These are phyloP conservation scores for Heliconius eleuchia DNA, from an alignment of 1,140 invertebrate species.

Conservation along the genomic window DNA sequence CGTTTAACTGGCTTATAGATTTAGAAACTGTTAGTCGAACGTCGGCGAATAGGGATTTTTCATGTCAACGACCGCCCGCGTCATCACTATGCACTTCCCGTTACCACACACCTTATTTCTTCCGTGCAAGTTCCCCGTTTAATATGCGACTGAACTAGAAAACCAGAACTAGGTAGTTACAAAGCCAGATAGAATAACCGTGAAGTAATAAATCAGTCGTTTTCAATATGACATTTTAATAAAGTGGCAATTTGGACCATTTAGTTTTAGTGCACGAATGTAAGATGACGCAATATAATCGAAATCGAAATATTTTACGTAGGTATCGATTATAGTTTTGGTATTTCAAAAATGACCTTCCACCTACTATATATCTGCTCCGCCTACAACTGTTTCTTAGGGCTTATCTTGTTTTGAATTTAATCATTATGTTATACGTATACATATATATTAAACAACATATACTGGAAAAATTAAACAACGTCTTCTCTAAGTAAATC, in stretches of 20 bases:
- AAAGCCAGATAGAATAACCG: constrained; percentile 22
- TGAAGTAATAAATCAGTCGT: constrained; percentile 19
- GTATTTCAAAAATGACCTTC: constrained; percentile 11
- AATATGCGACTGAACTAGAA: constrained; percentile 25
- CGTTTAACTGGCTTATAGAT: constrained; percentile 6
- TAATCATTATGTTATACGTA: neutral
- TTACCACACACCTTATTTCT: constrained; percentile 51
- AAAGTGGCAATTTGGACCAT: constrained; percentile 42
- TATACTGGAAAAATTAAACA: neutral
- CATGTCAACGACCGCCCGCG: constrained; percentile 48
- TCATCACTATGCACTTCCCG: constrained; percentile 49
- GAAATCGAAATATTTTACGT: constrained; percentile 28
- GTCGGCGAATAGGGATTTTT: constrained; percentile 42
- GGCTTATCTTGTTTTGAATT: neutral
- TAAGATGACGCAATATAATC: constrained; percentile 48
- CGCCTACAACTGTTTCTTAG: neutral
- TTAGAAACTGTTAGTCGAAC: constrained; percentile 27
- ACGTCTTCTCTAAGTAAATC: neutral
- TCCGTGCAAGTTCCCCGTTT: constrained; percentile 38
- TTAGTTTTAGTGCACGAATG: constrained; percentile 38
- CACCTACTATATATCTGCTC: neutral
- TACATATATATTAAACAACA: too few relatives aligned
- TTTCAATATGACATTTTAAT: neutral
- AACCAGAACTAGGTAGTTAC: constrained; percentile 14
- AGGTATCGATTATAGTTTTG: neutral